phyloP scores from a whole-genome alignment of 30 jellyfish, hydroid and myxozoan species.

The Pseudorhiza aurosa region DNA sequence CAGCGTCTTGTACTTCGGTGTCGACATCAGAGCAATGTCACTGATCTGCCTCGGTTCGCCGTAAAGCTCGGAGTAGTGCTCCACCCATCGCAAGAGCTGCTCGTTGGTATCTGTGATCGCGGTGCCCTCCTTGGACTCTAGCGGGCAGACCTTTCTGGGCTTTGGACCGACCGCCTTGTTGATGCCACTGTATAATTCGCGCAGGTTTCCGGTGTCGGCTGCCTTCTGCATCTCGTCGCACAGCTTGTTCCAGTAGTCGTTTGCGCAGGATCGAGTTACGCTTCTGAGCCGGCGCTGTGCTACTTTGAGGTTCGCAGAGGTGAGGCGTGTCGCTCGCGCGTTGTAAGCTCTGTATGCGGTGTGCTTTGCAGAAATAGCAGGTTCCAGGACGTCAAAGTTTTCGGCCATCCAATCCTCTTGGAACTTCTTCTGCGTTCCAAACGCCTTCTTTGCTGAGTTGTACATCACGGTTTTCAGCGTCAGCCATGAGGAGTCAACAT shows the following conservation, averaged over 20 bases:
- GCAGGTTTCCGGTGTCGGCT: no score
- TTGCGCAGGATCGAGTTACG: slow-evolving; percentile 7
- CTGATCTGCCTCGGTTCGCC: not conserved
- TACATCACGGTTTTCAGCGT: not conserved
- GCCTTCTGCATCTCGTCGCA: no score
- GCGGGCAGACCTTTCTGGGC: not conserved
- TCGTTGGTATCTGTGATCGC: not conserved
- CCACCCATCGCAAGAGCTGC: not conserved
- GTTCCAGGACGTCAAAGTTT: not conserved
- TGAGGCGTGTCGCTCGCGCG: not conserved
- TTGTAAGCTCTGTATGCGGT: not conserved
- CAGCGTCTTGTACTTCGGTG: not conserved
- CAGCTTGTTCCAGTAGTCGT: not conserved
- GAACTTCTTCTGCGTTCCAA: not conserved
- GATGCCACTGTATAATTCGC: no score
- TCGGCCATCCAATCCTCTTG: slow-evolving; percentile 11
- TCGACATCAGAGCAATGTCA: not conserved
- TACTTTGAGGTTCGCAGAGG: not conserved
- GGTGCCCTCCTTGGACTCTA: not conserved
- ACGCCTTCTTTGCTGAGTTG: not conserved
- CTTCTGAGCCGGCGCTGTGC: not conserved
- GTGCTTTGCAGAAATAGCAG: not conserved
- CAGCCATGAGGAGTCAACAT: not conserved
- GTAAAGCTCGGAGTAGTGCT: not conserved
- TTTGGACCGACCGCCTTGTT: not conserved